phyloP scores from a whole-genome alignment of 2,113 vertebrate genomes.

The Chiloscyllium plagiosum region DNA sequence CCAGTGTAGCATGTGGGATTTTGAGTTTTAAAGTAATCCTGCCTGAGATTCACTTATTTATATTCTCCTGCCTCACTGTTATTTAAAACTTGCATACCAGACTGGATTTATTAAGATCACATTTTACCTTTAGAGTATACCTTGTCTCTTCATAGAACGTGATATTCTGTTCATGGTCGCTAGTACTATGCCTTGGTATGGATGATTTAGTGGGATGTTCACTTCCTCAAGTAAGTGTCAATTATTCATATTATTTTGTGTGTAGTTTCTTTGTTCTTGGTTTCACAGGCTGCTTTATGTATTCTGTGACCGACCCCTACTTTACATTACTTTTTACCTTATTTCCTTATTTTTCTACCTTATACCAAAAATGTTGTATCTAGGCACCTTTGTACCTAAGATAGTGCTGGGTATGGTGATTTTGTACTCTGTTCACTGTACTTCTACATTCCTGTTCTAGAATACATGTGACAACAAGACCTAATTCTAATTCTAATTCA shows the following conservation, averaged over 20 bases:
- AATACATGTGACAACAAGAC: too few species aligned
- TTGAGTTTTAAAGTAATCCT: background rate
- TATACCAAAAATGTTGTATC: too few species aligned
- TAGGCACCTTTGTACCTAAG: too few species aligned
- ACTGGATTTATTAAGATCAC: background rate
- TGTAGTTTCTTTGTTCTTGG: background rate
- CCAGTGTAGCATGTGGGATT: background rate
- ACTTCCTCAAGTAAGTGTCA: background rate
- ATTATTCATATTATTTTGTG: background rate
- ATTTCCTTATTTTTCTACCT: too few species aligned
- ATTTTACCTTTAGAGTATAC: background rate
- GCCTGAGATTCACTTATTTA: background rate
- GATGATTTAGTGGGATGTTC: background rate
- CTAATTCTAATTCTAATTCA: too few species aligned
- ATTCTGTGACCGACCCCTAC: background rate
- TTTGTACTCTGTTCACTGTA: too few species aligned
- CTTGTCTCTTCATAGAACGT: background rate
- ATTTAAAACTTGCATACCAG: background rate
- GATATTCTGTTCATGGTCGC: background rate
- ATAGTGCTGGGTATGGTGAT: too few species aligned
- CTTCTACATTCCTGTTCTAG: too few species aligned
- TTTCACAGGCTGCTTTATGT: background rate
- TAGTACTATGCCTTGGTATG: background rate
- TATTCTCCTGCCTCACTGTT: background rate
- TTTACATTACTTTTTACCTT: too few species aligned